A percentile compares a stretch with the other conserved stretches of the same genome.
These are phyloP conservation scores for Sterrhoptilus dennistouni DNA, from an alignment of 2,113 vertebrate species.

Conservation along the genomic window DNA sequence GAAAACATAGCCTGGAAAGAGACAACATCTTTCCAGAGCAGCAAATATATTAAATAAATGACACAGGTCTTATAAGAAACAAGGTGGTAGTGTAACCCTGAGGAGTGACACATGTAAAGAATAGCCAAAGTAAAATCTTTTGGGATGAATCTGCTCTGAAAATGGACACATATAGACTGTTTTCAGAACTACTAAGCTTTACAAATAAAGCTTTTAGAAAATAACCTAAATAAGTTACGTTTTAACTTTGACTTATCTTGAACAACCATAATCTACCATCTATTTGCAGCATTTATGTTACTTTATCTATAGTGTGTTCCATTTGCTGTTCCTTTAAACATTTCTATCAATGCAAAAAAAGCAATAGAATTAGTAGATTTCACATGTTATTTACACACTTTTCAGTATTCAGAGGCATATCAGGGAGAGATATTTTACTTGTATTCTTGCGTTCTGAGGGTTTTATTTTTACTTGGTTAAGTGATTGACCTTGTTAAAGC, in stretches of 20 bases:
- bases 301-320: not conserved
- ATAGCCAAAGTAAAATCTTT: not conserved
- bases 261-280: not conserved
- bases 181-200: not conserved
- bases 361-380: not conserved
- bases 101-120: not conserved
- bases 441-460: not conserved
- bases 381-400: not conserved
- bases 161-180: not conserved
- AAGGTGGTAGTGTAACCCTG: not conserved
- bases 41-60: not conserved
- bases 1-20: not conserved
- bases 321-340: not conserved
- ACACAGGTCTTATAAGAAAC: not conserved
- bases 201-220: not conserved
- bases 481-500: not conserved
- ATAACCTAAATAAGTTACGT: not conserved
- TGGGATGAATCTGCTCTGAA: not conserved
- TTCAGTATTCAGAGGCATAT: not conserved
- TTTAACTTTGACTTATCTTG: not conserved
- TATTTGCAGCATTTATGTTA: not conserved
- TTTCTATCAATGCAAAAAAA: not conserved
- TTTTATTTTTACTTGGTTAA: not conserved
- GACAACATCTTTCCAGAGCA: not conserved
- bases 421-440: not conserved